A percentile compares a stretch with the other conserved stretches of the same genome.
Evolutionary conservation across 2,113 vertebrate species (phyloP).

Genomic region (Atractosteus spatula): DNA sequence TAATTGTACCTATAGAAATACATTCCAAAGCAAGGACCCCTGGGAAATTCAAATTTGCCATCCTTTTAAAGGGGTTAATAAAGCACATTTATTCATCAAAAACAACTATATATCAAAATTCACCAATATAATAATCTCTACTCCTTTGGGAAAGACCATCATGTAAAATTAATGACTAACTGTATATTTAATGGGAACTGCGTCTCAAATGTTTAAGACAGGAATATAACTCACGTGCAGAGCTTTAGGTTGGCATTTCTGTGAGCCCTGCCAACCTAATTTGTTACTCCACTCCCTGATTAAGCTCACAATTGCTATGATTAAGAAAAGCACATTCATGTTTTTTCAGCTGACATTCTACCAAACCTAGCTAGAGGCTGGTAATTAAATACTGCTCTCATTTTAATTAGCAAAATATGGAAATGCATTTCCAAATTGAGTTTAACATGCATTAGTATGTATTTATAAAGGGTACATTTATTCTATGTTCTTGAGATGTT

Average conservation of each 20-base stretch:
- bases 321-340: conserved; percentile 45
- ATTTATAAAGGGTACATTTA: conserved; percentile 28
- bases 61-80: too few relatives aligned
- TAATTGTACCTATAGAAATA: conserved; percentile 25
- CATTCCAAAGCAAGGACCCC: background rate
- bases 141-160: background rate
- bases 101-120: too few relatives aligned
- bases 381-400: conserved; percentile 39
- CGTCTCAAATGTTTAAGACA: conserved; percentile 18
- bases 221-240: conserved; percentile 17
- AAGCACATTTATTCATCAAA: too few relatives aligned
- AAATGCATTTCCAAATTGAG: conserved; percentile 20
- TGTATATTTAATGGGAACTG: conserved; percentile 18
- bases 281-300: conserved; percentile 43
- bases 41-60: too few relatives aligned
- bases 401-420: conserved; percentile 42
- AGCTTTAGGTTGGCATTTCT: conserved; percentile 33
- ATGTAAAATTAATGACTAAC: background rate
- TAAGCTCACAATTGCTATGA: conserved; percentile 38
- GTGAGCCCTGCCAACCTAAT: conserved; percentile 45
- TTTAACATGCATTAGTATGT: conserved; percentile 18
- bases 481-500: conserved; percentile 9
- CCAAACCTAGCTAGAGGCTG: conserved; percentile 41
- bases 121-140: background rate
- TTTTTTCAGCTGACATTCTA: conserved; percentile 55